A percentile compares a stretch with the other conserved stretches of the same genome.
Evolutionary conservation across 2,797 vertebrate genomes (phyloP).

Genomic region (Vireo griseus): DNA sequence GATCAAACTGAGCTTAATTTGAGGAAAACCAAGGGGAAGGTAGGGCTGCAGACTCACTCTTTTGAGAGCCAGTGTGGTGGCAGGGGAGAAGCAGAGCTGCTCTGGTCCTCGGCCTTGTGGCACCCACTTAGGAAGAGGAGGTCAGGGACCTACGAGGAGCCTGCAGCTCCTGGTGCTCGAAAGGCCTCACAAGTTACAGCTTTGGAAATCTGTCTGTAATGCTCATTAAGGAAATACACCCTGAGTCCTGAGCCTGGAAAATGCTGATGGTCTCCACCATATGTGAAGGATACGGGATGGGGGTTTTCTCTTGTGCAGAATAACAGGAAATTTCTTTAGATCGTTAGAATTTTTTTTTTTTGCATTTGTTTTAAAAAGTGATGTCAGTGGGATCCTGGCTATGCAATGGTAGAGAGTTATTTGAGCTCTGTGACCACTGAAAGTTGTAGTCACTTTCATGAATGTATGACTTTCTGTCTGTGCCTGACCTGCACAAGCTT

Average conservation of each 20-base stretch:
- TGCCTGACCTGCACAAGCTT: neutral
- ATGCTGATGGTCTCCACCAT: neutral
- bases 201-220: constrained; percentile 16
- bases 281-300: neutral
- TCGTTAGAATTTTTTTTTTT: neutral
- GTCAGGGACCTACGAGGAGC: neutral
- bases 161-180: neutral
- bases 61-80: neutral
- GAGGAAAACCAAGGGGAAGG: neutral
- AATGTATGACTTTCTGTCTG: neutral
- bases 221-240: neutral
- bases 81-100: neutral
- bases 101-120: neutral
- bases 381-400: neutral
- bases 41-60: neutral
- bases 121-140: neutral
- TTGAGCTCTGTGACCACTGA: neutral
- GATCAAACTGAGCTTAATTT: neutral
- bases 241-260: neutral
- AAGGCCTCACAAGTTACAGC: neutral
- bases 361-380: neutral
- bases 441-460: neutral
- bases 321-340: constrained; percentile 18
- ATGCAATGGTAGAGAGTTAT: neutral
- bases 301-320: neutral